Conservation (phyloP, 1,140 invertebrate genomes). For the Colletes gigas region DNA sequence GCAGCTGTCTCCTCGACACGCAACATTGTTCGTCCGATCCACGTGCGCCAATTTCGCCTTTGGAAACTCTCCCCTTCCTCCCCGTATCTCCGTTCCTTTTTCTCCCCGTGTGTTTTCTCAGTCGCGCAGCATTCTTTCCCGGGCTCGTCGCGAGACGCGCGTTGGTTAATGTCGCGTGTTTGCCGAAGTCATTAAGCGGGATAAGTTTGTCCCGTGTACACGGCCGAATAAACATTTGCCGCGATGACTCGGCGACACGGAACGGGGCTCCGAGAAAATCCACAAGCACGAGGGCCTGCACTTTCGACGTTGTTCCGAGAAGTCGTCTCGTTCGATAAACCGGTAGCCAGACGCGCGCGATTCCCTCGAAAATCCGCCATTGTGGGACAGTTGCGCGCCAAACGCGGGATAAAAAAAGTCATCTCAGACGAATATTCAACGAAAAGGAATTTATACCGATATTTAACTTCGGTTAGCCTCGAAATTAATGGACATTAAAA, state of each 20-base stretch:
- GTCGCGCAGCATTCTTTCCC: background rate
- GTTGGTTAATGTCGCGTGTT: slow-evolving; percentile 53
- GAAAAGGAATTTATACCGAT: no score
- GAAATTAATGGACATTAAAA: no score
- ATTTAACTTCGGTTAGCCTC: no score
- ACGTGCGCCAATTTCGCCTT: background rate
- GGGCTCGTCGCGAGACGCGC: slow-evolving; percentile 25
- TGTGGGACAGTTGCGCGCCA: no score
- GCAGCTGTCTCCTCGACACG: background rate
- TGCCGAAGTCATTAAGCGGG: slow-evolving; percentile 61
- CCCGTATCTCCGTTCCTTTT: background rate
- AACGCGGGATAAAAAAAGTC: no score
- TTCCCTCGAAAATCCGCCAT: no score
- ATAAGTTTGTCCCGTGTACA: slow-evolving; percentile 56
- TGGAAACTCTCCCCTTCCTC: slow-evolving; percentile 4
- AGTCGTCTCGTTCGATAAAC: slow-evolving; percentile 45
- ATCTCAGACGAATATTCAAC: no score
- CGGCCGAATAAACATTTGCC: slow-evolving; percentile 64
- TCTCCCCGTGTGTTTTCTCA: background rate
- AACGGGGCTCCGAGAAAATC: slow-evolving; percentile 37
- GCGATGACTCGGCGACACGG: slow-evolving; percentile 55
- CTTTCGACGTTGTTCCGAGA: slow-evolving; percentile 35
- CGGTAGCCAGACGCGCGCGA: slow-evolving; percentile 15
- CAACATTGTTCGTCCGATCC: background rate
- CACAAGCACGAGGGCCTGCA: slow-evolving; percentile 33